Evolutionary conservation across 2,888 invertebrate species (phyloP), one percentile per base, ranked within the genome.

Genomic region (Drosophila testacea): DNA sequence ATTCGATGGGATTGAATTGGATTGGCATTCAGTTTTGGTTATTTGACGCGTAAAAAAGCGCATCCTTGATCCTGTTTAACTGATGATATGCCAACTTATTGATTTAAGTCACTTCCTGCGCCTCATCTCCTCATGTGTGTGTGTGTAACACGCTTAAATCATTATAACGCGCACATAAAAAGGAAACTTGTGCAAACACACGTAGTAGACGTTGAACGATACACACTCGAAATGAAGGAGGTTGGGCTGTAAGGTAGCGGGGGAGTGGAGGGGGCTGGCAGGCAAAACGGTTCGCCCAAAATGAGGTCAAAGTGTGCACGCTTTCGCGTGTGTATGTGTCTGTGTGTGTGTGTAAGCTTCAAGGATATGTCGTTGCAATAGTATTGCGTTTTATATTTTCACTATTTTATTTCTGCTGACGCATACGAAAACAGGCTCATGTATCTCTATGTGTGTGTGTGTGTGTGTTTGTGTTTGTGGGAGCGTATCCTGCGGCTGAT

Each of bases 401-500:
- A 80, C 81, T 80, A 83, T 88, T 88, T 88, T 83, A 73, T 86
- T 84, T 86, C 46, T 75, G 89, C 83, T 84, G 83, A 88, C 89
- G 75, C 84, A 69, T 63, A 75, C 84, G 75, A 74, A 71, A 81
- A 60, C 68, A 60, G 63, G 47, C 64, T 7, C 27, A 22, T 30
- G 28, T 42, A 27, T 46, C 10, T 52, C n/a, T 60, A 28, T 54
- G 10, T 13, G 38, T 46, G n/a, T 50, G n/a, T 55, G 30, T 39
- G 42, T 44, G 11, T 47, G 38, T 46, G 38, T 44, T 22, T 22
- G 22, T 22, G 22, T 22, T 22, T 22, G 22, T 47, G 32, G 30
- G 36, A n/a, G 57, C 16, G 69, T 83, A 72, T 75, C 89, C 87
- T 83, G 87, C 73, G 89, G 83, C 89, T 88, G 89, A 88, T 84